These are phyloP conservation scores for Lamprotornis superbus DNA, from an alignment of 2,113 vertebrate species.

Conservation along the genomic window DNA sequence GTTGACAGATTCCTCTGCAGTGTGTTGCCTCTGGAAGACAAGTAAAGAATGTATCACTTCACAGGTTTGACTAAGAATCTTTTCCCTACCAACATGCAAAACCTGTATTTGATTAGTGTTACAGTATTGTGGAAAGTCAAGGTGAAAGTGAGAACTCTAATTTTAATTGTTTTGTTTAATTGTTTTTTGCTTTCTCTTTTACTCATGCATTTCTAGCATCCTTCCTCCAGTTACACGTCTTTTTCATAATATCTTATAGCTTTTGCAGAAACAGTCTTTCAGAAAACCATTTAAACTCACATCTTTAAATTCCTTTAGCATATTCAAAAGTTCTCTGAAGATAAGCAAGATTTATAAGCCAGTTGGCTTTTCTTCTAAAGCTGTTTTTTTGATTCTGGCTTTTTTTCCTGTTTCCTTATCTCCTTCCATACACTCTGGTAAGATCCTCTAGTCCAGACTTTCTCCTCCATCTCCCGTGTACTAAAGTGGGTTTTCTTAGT, in stretches of 20 bases:
- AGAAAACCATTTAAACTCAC: neutral
- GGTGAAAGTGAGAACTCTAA: neutral
- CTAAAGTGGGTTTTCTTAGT: neutral
- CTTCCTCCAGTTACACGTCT: neutral
- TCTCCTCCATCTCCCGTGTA: neutral
- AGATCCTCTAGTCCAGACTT: neutral
- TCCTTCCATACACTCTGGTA: neutral
- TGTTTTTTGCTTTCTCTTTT: neutral
- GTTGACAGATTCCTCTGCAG: slow-evolving; percentile 22
- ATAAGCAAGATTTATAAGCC: neutral
- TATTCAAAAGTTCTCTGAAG: neutral
- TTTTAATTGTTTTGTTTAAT: neutral
- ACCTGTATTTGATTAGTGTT: neutral
- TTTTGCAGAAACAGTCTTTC: neutral
- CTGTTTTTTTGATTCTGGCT: neutral
- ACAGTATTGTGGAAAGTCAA: neutral
- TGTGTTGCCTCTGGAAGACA: neutral
- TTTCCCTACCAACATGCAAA: neutral
- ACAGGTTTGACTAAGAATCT: neutral
- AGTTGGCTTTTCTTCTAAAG: neutral
- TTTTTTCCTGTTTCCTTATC: neutral
- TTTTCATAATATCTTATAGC: neutral
- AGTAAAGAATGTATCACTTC: neutral
- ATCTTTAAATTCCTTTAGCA: neutral
- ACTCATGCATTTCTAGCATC: fast-evolving